These are phyloP conservation scores for Rhegmatorhina hoffmannsi DNA, from an alignment of 2,113 vertebrate genomes.

Conservation along the genomic window DNA sequence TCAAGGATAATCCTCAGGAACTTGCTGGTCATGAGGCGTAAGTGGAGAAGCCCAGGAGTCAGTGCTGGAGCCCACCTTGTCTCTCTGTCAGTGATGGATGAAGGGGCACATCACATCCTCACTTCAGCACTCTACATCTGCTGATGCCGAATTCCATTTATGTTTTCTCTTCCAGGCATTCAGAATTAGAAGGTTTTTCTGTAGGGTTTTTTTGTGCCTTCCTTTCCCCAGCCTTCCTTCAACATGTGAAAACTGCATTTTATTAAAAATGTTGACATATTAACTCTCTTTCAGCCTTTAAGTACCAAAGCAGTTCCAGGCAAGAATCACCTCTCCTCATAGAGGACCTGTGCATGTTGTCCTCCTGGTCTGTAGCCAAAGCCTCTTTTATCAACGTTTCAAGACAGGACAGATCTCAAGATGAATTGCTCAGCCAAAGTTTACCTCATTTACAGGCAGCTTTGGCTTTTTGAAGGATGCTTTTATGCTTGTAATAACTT, in stretches of 20 bases:
- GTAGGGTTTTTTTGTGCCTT: neutral
- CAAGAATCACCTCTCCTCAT: neutral
- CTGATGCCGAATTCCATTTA: neutral
- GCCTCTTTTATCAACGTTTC: neutral
- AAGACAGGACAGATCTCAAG: neutral
- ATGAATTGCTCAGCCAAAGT: neutral
- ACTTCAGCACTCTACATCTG: neutral
- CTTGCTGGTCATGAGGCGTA: neutral
- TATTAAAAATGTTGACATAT: neutral
- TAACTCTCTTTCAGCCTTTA: neutral
- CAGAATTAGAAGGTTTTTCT: neutral
- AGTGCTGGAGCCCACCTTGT: neutral
- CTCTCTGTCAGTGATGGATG: neutral
- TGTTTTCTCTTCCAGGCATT: neutral
- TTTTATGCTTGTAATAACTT: neutral
- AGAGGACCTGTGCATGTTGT: neutral
- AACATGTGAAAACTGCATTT: neutral
- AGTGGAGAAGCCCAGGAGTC: neutral
- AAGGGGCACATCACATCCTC: neutral
- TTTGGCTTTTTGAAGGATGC: slow-evolving; percentile 20
- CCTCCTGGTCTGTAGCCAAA: neutral
- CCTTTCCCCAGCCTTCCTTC: neutral
- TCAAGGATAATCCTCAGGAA: neutral
- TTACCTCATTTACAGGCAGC: neutral
- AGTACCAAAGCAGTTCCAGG: neutral